Evolutionary conservation across 2,797 vertebrate genomes (phyloP).

Genomic region (Amblyraja radiata): DNA sequence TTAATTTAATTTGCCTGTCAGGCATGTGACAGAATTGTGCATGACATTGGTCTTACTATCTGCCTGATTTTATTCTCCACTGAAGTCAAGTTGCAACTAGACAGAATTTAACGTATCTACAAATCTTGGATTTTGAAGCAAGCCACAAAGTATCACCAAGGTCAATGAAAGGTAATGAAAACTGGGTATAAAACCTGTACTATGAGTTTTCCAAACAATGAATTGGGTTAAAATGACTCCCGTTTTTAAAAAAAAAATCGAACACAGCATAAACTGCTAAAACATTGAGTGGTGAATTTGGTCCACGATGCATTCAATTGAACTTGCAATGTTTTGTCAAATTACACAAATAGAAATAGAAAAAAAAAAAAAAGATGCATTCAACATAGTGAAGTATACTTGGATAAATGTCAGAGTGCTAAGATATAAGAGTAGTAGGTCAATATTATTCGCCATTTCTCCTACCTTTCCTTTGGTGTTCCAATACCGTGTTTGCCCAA

Average conservation of each 20-base stretch:
- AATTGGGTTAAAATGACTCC: neutral
- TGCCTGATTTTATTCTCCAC: neutral
- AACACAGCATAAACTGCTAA: neutral
- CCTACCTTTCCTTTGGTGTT: slow-evolving; percentile 92
- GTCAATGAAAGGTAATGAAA: neutral
- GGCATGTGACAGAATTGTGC: neutral
- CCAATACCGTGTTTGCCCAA: slow-evolving; percentile 92
- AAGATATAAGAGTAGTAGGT: neutral
- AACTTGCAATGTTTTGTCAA: neutral
- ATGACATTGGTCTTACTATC: neutral
- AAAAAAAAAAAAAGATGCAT: neutral
- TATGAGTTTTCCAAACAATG: neutral
- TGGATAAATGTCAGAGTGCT: neutral
- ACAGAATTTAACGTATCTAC: neutral
- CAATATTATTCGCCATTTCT: neutral
- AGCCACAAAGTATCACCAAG: neutral
- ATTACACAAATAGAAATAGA: neutral
- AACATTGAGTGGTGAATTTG: neutral
- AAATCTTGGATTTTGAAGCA: neutral
- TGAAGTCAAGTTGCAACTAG: neutral
- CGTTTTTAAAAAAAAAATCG: too few species aligned
- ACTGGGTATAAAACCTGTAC: neutral
- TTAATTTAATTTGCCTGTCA: neutral
- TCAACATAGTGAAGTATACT: neutral
- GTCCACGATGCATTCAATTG: neutral